Evolutionary conservation across 2,113 vertebrate species (phyloP), one percentile per base, ranked within the genome.

Genomic region (Prinia subflava): DNA sequence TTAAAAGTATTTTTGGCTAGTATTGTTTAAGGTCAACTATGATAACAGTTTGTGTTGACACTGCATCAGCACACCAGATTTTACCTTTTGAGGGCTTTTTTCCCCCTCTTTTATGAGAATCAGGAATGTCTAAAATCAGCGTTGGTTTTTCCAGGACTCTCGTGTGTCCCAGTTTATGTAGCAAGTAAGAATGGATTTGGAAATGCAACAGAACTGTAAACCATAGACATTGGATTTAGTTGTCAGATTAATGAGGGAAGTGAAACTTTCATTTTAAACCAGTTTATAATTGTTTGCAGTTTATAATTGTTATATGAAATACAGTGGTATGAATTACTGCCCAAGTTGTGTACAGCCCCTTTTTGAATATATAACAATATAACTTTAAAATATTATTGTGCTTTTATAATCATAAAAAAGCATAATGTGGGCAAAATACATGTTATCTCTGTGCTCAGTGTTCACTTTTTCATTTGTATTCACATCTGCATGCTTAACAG

Each of bases 21-120:
- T 37, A 30, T 37, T 74, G 52, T 19, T 76, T 60, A 79, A 75
- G 24, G 33, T 71, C 39, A 76, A 19, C n/a, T 83, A 46, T 65
- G 11, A 75, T 81, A 89, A 30, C 19, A 39, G 7, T 41, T 77
- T 28, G 20, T 53, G 10, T 31, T 88, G 63, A 53, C 11, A 8
- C 18, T 55, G 18, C 23, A 44, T 56, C 33, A 71, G 13, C 42
- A 33, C 10, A 47, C 10, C 31, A 33, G 27, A 52, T 73, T 84
- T 88, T 79, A 60, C 6, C 13, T 63, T 91, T 82, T 52, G 28
- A 31, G 14, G 11, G 0, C 0, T 35, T 59, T 56, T 42, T 17
- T 1, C 1, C 0, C 1, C 2, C 3, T 31, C n/a, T 37, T 57
- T 63, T 62, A 1, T 37, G 71, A 56, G 8, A 78, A 70, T 68